These are phyloP conservation scores for Merops nubicus DNA, from an alignment of 2,113 vertebrate species.

Conservation along the genomic window DNA sequence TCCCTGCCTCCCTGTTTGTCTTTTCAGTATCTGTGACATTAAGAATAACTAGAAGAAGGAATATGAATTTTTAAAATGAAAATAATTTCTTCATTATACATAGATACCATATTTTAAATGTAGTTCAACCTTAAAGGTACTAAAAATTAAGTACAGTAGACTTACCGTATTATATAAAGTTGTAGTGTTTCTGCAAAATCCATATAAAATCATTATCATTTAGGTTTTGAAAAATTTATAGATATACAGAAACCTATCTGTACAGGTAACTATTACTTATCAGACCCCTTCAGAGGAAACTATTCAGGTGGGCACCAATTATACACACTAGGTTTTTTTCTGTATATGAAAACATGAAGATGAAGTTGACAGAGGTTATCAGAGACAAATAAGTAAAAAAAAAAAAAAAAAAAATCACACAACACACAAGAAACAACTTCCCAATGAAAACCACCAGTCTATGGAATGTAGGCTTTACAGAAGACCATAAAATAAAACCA, in stretches of 20 bases:
- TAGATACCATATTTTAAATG: background rate
- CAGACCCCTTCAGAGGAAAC: background rate
- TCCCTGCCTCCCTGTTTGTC: constrained; percentile 9
- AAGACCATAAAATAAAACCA: background rate
- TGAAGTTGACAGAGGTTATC: background rate
- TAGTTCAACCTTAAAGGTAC: background rate
- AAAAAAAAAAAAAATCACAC: too few species aligned
- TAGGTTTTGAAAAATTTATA: background rate
- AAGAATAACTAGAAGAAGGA: background rate
- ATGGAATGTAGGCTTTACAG: background rate
- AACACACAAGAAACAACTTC: too few species aligned
- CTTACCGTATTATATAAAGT: background rate
- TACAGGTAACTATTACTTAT: background rate
- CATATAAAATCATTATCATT: background rate
- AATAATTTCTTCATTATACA: background rate
- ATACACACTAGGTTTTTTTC: background rate
- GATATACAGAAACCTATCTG: background rate
- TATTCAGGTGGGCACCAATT: background rate
- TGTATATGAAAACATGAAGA: background rate
- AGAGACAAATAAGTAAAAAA: background rate
- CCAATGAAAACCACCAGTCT: too few species aligned
- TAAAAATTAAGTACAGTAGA: background rate
- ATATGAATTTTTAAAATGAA: background rate
- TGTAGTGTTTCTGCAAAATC: background rate
- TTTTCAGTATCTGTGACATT: background rate